A percentile compares a stretch with the other conserved stretches of the same genome.
Evolutionary conservation across 2,113 vertebrate genomes (phyloP).

Genomic region (Andinoacara biseriatus): DNA sequence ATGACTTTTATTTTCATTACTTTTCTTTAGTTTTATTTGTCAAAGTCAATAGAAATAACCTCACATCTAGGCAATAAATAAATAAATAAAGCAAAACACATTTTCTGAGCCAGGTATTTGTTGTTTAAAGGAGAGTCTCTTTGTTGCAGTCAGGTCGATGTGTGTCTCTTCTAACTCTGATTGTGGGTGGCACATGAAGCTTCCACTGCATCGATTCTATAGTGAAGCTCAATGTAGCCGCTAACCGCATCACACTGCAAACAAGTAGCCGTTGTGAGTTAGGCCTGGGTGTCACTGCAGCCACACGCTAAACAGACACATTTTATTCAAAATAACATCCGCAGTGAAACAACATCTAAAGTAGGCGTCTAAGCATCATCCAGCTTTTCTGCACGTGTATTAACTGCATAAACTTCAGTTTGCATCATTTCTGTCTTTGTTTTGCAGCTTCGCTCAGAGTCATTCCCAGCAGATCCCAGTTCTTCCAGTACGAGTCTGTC

Average conservation of each 20-base stretch:
- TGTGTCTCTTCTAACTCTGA: neutral
- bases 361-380: neutral
- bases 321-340: neutral
- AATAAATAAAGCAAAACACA: too few species aligned
- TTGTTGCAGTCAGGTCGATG: neutral
- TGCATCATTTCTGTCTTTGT: accelerated
- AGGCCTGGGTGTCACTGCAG: neutral
- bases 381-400: accelerated
- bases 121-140: neutral
- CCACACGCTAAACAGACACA: neutral
- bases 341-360: neutral
- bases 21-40: neutral
- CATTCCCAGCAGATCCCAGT: neutral
- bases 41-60: too few species aligned
- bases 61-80: too few species aligned
- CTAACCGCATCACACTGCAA: neutral
- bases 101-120: neutral
- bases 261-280: neutral
- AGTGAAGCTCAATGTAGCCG: neutral
- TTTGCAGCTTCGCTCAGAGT: conserved; percentile 42
- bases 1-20: accelerated
- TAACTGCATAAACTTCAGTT: neutral
- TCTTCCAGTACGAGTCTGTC: conserved; percentile 34
- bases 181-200: neutral
- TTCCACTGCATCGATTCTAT: neutral